A percentile compares a stretch with the other conserved stretches of the same genome.
These are phyloP conservation scores for Lemur catta DNA, from an alignment of 2,797 vertebrate genomes.

Conservation along the genomic window DNA sequence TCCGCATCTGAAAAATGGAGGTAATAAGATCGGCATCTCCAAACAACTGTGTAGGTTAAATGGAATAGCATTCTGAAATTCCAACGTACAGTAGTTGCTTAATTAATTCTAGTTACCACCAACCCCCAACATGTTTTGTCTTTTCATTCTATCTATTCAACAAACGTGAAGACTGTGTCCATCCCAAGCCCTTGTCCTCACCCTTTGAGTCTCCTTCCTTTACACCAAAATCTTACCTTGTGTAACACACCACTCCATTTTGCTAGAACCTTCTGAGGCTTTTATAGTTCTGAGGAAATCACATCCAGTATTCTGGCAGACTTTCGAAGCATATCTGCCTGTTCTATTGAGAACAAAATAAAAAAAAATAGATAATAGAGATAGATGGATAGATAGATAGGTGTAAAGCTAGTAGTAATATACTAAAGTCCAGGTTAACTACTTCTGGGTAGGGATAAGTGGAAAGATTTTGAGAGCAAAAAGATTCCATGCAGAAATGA, in stretches of 20 bases:
- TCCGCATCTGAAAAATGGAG: neutral
- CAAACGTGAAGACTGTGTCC: neutral
- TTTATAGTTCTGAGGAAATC: neutral
- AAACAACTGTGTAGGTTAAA: neutral
- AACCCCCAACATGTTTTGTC: neutral
- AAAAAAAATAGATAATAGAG: neutral
- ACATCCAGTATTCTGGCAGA: neutral
- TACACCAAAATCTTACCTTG: neutral
- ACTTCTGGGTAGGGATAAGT: neutral
- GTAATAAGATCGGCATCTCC: neutral
- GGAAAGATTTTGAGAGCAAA: slow-evolving; percentile 28
- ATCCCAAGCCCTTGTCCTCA: neutral
- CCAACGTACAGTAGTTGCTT: neutral
- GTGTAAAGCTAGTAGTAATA: neutral
- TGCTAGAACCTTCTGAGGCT: neutral
- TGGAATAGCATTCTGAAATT: neutral
- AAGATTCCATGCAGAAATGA: neutral
- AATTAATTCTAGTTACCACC: neutral
- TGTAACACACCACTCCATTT: neutral
- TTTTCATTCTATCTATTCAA: neutral
- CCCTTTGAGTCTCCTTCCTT: neutral
- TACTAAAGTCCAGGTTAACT: neutral
- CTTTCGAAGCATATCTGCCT: neutral
- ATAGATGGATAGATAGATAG: neutral
- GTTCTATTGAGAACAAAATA: neutral